A percentile compares a stretch with the other conserved stretches of the same genome.
phyloP scores from a whole-genome alignment of 92 coral and sea anemone species.

The Actinernus sp. region DNA sequence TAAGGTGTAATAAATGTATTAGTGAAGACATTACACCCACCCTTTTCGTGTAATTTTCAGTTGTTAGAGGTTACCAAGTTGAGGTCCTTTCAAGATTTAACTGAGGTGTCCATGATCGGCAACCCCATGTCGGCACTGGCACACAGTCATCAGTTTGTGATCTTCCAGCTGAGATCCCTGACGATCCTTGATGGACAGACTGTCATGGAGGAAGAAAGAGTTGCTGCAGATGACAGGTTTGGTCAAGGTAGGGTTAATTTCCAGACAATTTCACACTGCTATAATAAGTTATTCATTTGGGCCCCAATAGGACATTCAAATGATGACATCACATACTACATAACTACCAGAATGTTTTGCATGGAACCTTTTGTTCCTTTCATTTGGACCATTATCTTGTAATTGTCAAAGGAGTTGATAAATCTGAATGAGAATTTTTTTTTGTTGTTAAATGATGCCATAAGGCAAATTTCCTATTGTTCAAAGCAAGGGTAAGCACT shows the following conservation, averaged over 20 bases:
- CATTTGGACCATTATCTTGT: too few species aligned
- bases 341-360: too few species aligned
- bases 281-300: neutral
- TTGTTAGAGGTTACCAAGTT: slow-evolving; percentile 84
- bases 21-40: too few species aligned
- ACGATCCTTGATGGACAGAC: slow-evolving; percentile 68
- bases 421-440: too few species aligned
- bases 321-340: neutral
- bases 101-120: slow-evolving; percentile 78
- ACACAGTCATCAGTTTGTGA: slow-evolving; percentile 87
- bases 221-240: slow-evolving; percentile 86
- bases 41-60: too few species aligned
- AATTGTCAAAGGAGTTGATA: too few species aligned
- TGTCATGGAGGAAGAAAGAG: slow-evolving; percentile 76
- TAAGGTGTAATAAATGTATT: too few species aligned
- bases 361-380: too few species aligned
- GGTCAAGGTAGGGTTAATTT: slow-evolving; percentile 81
- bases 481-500: too few species aligned
- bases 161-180: slow-evolving; percentile 89
- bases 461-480: too few species aligned
- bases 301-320: neutral
- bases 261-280: neutral
- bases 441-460: too few species aligned
- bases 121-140: slow-evolving; percentile 83
- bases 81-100: slow-evolving; percentile 84